Percentiles rank a stretch among this genome's conserved stretches.
Evolutionary conservation across 2,888 invertebrate genomes (phyloP).

Genomic region (Nymphalis c-album): DNA sequence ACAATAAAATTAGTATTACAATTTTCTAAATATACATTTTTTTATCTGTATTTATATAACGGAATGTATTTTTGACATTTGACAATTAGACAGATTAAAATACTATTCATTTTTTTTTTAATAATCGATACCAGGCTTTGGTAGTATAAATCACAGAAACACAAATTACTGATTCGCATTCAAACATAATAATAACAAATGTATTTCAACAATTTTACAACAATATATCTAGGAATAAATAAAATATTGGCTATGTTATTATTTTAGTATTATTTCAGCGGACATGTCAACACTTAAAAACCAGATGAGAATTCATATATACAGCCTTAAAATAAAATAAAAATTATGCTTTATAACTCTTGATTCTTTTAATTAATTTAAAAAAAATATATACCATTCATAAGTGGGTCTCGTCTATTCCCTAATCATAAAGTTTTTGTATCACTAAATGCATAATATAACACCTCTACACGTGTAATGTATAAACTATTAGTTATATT

Average conservation of each 20-base stretch:
- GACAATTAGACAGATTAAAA: neutral
- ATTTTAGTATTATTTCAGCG: constrained; percentile 32
- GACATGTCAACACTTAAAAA: constrained; percentile 47
- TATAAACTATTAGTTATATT: constrained; percentile 71
- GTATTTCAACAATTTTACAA: constrained; percentile 47
- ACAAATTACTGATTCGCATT: constrained; percentile 31
- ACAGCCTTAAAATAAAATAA: constrained; percentile 34
- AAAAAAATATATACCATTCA: constrained; percentile 37
- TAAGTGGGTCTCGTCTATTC: constrained; percentile 56
- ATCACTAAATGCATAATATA: constrained; percentile 74
- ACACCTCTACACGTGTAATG: constrained; percentile 71
- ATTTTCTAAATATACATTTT: neutral
- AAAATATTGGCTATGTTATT: constrained; percentile 46
- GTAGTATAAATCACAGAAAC: constrained; percentile 33
- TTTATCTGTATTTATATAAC: neutral
- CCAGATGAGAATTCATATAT: constrained; percentile 36
- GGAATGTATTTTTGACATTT: constrained; percentile 4
- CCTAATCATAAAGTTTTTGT: constrained; percentile 67
- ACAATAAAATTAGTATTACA: too few species aligned
- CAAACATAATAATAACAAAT: constrained; percentile 43
- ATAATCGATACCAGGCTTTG: neutral
- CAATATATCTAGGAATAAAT: constrained; percentile 49
- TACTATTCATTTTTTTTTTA: neutral
- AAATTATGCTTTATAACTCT: constrained; percentile 63
- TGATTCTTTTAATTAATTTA: constrained; percentile 14